These are phyloP conservation scores for Stomatorhinus walkeri DNA, from an alignment of 2,797 vertebrate species.

Conservation along the genomic window DNA sequence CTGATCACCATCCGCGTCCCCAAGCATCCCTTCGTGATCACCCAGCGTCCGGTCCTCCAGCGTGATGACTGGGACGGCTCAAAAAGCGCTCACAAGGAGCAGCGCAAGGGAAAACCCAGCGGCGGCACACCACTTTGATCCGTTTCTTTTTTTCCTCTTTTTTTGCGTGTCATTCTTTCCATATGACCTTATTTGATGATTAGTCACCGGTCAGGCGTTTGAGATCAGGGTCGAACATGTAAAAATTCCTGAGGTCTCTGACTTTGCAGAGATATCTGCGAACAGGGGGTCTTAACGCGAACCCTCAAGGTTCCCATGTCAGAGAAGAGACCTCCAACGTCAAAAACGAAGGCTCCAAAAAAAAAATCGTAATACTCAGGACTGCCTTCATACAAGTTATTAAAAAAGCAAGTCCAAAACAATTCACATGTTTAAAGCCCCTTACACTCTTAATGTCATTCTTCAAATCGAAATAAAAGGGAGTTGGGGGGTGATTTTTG, in stretches of 20 bases:
- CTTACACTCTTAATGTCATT: neutral
- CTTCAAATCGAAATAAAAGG: neutral
- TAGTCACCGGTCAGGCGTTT: conserved; percentile 12
- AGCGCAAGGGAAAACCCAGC: neutral
- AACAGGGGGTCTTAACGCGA: neutral
- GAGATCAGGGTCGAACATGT: neutral
- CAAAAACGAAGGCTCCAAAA: neutral
- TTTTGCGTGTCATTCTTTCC: neutral
- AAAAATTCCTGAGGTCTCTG: neutral
- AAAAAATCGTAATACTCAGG: neutral
- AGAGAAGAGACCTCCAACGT: neutral
- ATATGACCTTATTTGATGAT: neutral
- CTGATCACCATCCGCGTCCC: neutral
- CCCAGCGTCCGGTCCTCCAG: neutral
- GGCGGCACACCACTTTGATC: neutral
- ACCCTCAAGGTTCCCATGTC: neutral
- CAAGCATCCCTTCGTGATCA: neutral
- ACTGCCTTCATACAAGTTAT: neutral
- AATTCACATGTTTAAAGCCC: neutral
- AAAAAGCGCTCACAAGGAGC: too few species aligned
- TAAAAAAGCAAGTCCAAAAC: neutral
- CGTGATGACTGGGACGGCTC: neutral
- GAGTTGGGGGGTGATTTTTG: neutral
- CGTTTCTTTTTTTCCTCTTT: neutral
- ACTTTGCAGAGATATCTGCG: neutral